Conservation (phyloP, 2,113 vertebrate genomes). For the human region DNA sequence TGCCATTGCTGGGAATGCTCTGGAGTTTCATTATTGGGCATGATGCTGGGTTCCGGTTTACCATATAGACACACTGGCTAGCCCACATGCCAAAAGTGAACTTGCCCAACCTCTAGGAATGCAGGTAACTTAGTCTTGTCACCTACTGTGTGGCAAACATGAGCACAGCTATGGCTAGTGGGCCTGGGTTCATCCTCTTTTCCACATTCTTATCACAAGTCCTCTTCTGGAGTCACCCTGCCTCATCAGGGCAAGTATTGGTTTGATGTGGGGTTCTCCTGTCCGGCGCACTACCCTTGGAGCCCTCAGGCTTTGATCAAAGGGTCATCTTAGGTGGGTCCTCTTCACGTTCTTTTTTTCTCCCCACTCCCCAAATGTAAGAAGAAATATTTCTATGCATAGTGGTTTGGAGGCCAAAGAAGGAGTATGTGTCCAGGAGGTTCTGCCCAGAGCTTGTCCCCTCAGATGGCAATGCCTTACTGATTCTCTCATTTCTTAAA, state of each 20-base stretch:
- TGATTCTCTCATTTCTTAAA: neutral
- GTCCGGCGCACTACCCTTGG: too few species aligned
- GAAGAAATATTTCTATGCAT: neutral
- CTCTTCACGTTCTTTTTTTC: neutral
- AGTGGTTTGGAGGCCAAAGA: neutral
- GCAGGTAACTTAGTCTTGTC: neutral
- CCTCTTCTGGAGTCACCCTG: neutral
- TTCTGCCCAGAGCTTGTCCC: neutral
- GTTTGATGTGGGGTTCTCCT: too few species aligned
- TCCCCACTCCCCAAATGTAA: neutral
- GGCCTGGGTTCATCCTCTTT: neutral
- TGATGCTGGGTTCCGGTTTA: neutral
- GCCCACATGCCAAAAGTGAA: neutral
- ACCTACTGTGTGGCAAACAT: too few species aligned
- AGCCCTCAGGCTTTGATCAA: neutral
- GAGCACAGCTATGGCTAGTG: neutral
- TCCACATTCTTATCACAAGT: neutral
- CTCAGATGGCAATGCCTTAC: accelerated
- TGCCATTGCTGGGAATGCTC: neutral
- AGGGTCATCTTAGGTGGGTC: neutral
- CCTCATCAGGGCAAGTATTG: neutral
- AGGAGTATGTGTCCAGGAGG: neutral
- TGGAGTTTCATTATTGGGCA: neutral
- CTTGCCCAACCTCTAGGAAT: neutral
- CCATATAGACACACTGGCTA: neutral